Percentiles rank a stretch among this genome's conserved stretches.
These are phyloP conservation scores for Isaurus tuberculatus DNA, from an alignment of 92 coral and sea anemone genomes.

Conservation along the genomic window DNA sequence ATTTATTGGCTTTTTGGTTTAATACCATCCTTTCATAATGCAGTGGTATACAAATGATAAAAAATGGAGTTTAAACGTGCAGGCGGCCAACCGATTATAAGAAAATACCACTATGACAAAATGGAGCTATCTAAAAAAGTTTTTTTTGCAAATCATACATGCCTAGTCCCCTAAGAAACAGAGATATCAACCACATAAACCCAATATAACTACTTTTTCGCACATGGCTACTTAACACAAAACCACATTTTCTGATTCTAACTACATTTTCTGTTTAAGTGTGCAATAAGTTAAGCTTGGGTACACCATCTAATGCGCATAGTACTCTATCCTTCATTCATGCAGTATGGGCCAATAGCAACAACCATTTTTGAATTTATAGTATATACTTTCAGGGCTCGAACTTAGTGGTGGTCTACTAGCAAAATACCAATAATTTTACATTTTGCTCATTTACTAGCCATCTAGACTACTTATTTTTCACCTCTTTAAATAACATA, in stretches of 20 bases:
- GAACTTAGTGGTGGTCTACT: neutral
- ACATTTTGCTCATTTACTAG: too few relatives aligned
- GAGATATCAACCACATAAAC: neutral
- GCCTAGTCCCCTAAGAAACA: neutral
- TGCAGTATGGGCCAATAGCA: neutral
- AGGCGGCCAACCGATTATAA: neutral
- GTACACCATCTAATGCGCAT: neutral
- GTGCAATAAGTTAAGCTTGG: neutral
- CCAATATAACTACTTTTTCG: neutral
- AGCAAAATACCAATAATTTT: neutral
- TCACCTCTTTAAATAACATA: too few relatives aligned
- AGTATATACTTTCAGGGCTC: neutral
- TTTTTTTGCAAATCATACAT: neutral
- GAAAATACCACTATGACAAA: neutral
- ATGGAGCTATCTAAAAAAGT: neutral
- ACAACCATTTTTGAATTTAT: neutral
- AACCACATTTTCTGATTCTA: constrained; percentile 1
- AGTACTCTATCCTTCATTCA: neutral
- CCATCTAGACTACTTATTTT: too few relatives aligned
- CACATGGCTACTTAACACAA: neutral
- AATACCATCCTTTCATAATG: neutral
- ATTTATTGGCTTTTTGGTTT: neutral
- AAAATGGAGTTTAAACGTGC: neutral
- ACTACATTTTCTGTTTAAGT: neutral
- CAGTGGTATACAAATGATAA: neutral